Evolutionary conservation across 2,113 vertebrate species (phyloP), one percentile per base, ranked within the genome.

Genomic region (Puma concolor): DNA sequence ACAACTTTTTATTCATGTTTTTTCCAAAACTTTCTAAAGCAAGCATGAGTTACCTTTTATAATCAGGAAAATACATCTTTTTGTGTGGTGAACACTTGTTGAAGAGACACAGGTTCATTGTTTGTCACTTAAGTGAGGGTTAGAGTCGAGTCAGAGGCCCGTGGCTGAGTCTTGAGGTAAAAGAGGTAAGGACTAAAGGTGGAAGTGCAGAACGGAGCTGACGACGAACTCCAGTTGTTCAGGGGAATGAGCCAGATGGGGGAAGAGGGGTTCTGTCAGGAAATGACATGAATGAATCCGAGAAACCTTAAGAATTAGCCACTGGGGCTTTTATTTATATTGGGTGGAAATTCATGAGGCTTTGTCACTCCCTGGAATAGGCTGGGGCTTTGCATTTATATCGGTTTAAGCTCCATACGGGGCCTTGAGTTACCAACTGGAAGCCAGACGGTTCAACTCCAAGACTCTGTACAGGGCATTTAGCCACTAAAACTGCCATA

Each of bases 11-110:
- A 77, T 63, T 27, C 38, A 71, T n/a, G 12, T 19, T n/a, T 94
- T 74, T 95, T 77, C 48, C 57, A 60, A 36, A 36, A 44, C 21
- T 80, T 64, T 77, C 60, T 84, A n/a, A 96, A 80, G 82, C 72
- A 29, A 90, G 66, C 4, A 5, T 64, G 52, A 50, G 10, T 57
- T 93, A 29, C 21, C 27, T 88, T 84, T 85, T 38, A 57, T 36
- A 84, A 85, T 36, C 33, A 66, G 27, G 17, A 44, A 85, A 84
- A 60, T 1, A 41, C 2, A 6, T 16, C 23, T 60, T 88, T 94
- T n/a, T 74, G 71, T 74, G 21, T 29, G 31, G 10, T 16, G 41
- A 84, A 60, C 8, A 6, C 15, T 33, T 63, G 67, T 54, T 88
- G 17, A 93, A 80, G 64, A 76, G 33, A 63, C 2, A 66, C 0